Percentiles rank a stretch among this genome's conserved stretches.
Evolutionary conservation across 2,113 vertebrate species (phyloP).

Genomic region (Bambusicola thoracicus): DNA sequence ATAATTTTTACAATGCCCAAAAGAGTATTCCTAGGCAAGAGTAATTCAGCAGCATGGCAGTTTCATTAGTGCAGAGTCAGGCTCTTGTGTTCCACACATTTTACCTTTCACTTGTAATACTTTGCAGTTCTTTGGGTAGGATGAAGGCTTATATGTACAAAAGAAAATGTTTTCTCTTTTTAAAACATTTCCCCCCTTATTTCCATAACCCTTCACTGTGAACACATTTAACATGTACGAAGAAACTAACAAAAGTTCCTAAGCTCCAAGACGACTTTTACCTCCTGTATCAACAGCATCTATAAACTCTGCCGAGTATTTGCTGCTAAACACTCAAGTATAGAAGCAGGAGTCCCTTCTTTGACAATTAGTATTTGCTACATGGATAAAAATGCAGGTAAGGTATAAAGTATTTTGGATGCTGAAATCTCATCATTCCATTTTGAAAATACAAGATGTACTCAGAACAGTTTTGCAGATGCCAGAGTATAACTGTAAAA

Average conservation of each 20-base stretch:
- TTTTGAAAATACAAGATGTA: background rate
- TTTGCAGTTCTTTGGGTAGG: slow-evolving; percentile 2
- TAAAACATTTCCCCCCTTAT: background rate
- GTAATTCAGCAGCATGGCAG: slow-evolving; percentile 42
- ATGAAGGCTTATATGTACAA: slow-evolving; percentile 25
- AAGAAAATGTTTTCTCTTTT: background rate
- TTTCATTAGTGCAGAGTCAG: slow-evolving; percentile 73
- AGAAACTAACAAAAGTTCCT: slow-evolving; percentile 23
- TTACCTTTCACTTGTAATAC: slow-evolving; percentile 36
- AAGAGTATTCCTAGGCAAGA: slow-evolving; percentile 38
- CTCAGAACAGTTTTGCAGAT: background rate
- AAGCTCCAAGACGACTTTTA: background rate
- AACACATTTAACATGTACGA: slow-evolving; percentile 24
- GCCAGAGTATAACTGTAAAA: background rate
- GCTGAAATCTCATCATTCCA: background rate
- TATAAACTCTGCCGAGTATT: slow-evolving; percentile 14
- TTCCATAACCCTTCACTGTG: slow-evolving; percentile 22
- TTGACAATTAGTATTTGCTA: background rate
- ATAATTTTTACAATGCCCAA: slow-evolving; percentile 60
- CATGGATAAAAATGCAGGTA: background rate
- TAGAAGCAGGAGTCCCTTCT: background rate
- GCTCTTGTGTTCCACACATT: slow-evolving; percentile 32
- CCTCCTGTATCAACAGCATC: background rate
- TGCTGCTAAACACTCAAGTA: background rate
- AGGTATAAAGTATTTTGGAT: background rate